A percentile compares a stretch with the other conserved stretches of the same genome.
phyloP scores from a whole-genome alignment of 2,888 invertebrate species.

The Mythimna impura region DNA sequence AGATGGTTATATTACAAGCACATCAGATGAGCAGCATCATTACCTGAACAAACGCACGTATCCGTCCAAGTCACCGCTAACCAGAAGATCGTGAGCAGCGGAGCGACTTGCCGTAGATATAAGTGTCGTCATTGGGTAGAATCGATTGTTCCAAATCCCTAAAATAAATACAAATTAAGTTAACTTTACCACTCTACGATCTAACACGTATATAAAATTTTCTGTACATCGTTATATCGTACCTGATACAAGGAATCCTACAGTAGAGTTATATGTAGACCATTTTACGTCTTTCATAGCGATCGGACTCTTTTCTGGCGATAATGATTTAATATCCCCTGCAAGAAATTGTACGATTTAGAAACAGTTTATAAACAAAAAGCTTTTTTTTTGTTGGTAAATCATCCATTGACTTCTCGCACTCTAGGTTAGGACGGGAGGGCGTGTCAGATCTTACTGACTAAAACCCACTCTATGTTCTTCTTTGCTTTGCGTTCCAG shows the following conservation, averaged over 20 bases:
- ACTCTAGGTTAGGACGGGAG: too few species aligned
- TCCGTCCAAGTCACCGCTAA: slow-evolving; percentile 97
- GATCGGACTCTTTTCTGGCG: slow-evolving; percentile 96
- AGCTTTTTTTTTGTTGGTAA: too few species aligned
- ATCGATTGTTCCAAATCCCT: slow-evolving; percentile 97
- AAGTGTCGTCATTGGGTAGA: slow-evolving; percentile 96
- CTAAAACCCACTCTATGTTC: too few species aligned
- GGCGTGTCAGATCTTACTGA: too few species aligned
- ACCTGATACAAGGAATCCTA: slow-evolving; percentile 96
- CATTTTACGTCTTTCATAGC: slow-evolving; percentile 98
- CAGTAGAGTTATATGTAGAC: slow-evolving; percentile 96
- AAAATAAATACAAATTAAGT: slow-evolving; percentile 33
- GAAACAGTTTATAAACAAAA: slow-evolving; percentile 2
- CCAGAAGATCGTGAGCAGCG: slow-evolving; percentile 95
- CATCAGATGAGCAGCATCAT: slow-evolving; percentile 4
- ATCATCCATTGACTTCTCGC: too few species aligned
- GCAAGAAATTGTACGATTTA: slow-evolving; percentile 65
- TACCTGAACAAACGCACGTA: slow-evolving; percentile 95
- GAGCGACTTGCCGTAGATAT: slow-evolving; percentile 95
- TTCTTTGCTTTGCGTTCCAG: too few species aligned
- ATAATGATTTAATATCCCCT: slow-evolving; percentile 97
- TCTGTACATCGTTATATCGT: background rate
- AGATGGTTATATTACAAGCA: background rate
- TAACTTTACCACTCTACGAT: background rate
- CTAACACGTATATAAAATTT: background rate